phyloP scores from a whole-genome alignment of 2,888 invertebrate species.

The Cataglyphis albicans region DNA sequence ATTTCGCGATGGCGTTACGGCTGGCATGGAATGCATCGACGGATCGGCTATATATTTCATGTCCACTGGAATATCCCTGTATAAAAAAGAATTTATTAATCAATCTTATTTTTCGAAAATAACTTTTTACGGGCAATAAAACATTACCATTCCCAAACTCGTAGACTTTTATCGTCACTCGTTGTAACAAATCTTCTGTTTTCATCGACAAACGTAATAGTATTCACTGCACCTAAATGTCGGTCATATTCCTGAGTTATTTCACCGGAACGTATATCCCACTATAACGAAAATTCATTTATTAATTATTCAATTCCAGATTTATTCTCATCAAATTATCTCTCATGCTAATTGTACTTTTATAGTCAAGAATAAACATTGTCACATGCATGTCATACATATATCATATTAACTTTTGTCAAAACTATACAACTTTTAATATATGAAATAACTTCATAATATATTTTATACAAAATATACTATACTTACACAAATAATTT shows the following conservation, averaged over 20 bases:
- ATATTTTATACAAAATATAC: neutral
- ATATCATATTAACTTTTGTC: neutral
- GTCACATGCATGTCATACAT: neutral
- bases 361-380: neutral
- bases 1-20: conserved; percentile 97
- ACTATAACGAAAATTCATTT: conserved; percentile 87
- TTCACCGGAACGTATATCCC: conserved; percentile 98
- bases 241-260: conserved; percentile 99
- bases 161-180: conserved; percentile 98
- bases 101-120: neutral
- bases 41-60: conserved; percentile 99
- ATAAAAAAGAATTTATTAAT: conserved; percentile 52
- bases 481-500: conserved; percentile 97
- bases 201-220: conserved; percentile 99
- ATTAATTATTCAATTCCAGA: neutral
- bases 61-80: conserved; percentile 96
- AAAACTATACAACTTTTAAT: neutral
- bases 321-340: conserved; percentile 7
- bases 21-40: conserved; percentile 99
- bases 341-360: neutral
- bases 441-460: neutral
- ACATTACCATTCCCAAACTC: conserved; percentile 98
- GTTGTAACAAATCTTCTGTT: conserved; percentile 99
- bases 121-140: neutral
- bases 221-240: conserved; percentile 99